A percentile compares a stretch with the other conserved stretches of the same genome.
These are phyloP conservation scores for Cichlasoma orientale DNA, from an alignment of 2,797 vertebrate species.

Conservation along the genomic window DNA sequence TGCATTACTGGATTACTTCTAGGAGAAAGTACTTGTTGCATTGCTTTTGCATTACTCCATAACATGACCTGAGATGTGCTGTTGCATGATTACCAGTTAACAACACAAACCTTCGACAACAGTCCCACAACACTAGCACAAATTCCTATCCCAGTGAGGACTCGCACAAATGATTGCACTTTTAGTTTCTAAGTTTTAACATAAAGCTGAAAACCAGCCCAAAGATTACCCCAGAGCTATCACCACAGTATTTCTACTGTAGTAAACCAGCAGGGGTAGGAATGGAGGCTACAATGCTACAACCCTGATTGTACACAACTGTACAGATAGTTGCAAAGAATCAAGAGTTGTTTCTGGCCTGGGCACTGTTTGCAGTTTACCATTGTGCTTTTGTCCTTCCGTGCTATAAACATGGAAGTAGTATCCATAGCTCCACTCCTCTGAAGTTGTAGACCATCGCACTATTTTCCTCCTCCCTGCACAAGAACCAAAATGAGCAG, in stretches of 20 bases:
- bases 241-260: not conserved
- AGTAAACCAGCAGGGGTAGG: not conserved
- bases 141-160: not conserved
- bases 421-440: not conserved
- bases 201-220: not conserved
- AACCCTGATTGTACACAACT: not conserved
- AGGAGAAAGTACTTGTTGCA: not conserved
- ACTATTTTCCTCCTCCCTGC: not conserved
- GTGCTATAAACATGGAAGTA: not conserved
- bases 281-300: not conserved
- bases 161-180: not conserved
- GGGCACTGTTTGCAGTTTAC: not conserved
- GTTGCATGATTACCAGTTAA: not conserved
- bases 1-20: not conserved
- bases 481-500: not conserved
- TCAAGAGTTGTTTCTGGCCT: not conserved
- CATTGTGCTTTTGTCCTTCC: not conserved
- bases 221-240: not conserved
- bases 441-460: not conserved
- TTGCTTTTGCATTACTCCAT: not conserved
- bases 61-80: not conserved
- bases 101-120: not conserved
- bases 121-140: not conserved
- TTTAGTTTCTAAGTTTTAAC: not conserved
- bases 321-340: not conserved